Base-by-base conservation (phyloP, 2,797 vertebrate species). In the Sebastes kiyomatsui region DNA sequence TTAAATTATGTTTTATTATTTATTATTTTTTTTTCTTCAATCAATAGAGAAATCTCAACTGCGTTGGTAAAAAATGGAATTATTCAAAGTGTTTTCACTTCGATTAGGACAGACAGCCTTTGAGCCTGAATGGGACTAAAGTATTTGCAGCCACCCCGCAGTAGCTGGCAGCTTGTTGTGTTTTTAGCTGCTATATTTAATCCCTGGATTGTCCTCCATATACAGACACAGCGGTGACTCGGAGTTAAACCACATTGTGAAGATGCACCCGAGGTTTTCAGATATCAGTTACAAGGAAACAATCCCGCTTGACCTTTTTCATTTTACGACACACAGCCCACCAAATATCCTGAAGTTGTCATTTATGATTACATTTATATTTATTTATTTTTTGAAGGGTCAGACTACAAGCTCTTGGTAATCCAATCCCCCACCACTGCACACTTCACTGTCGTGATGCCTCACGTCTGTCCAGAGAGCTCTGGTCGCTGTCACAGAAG, bases 401-500 rank as follows among this genome's bases (percentile, higher is more conserved):
- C 30, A 23, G 56, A 66, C 75, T 85, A 75, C 74, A 76, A 62
- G 73, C 68, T 73, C 55, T 60, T 42, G 59, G 95, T 94, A 96
- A 96, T 81, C 74, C 64, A 90, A 95, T 93, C 92, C 86, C 74
- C 83, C 18, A 20, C 90, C 87, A 77, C 81, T 87, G 92, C 76
- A 76, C 88, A 92, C 77, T 79, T 91, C 86, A 65, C 28, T 79
- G 82, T 87, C 85, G 81, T 81, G 84, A 85, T 87, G 85, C 88
- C 93, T 87, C 77, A 73, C 58, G 86, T 89, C 89, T 80, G 87
- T 75, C 75, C 71, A 4, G 87, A 88, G 67, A 54, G 58, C 77
- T 84, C 54, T 90, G 91, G 93, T 81, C 76, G 70, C 86, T 82
- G 94, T 89, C 95, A 93, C 92, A 93, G 88, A 85, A 85, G 93